phyloP scores from a whole-genome alignment of 2,797 vertebrate species.

The Arnoldichthys spilopterus region DNA sequence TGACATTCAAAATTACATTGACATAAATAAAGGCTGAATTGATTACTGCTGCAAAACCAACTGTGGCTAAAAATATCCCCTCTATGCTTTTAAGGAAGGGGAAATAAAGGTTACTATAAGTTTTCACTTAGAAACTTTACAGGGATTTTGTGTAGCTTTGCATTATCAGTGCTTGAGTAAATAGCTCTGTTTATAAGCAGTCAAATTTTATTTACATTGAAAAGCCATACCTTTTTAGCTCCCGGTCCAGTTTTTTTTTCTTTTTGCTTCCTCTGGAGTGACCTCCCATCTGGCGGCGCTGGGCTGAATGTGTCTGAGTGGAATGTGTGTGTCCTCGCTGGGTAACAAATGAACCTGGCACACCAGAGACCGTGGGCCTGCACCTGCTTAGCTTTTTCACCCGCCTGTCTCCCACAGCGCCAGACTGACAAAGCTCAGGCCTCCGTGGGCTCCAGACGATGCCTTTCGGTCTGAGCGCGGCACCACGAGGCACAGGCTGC shows the following conservation, averaged over 20 bases:
- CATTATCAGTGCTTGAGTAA: neutral
- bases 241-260: conserved; percentile 65
- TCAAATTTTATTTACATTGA: conserved; percentile 25
- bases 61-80: conserved; percentile 23
- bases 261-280: conserved; percentile 67
- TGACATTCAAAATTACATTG: conserved; percentile 43
- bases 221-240: neutral
- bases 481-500: conserved; percentile 54
- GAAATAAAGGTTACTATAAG: neutral
- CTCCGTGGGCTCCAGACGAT: conserved; percentile 67
- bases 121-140: neutral
- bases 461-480: conserved; percentile 63
- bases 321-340: conserved; percentile 77
- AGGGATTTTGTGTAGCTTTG: neutral
- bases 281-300: conserved; percentile 77
- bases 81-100: neutral
- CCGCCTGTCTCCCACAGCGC: conserved; percentile 70
- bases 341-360: conserved; percentile 80
- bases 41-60: conserved; percentile 30
- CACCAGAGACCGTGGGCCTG: conserved; percentile 72
- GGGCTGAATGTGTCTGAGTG: conserved; percentile 68
- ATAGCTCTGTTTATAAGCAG: conserved; percentile 12
- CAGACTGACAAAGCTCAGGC: conserved; percentile 72
- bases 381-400: conserved; percentile 81
- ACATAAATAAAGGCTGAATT: conserved; percentile 35